These are phyloP conservation scores for Idaea straminata DNA, from an alignment of 2,888 invertebrate genomes.

Conservation along the genomic window DNA sequence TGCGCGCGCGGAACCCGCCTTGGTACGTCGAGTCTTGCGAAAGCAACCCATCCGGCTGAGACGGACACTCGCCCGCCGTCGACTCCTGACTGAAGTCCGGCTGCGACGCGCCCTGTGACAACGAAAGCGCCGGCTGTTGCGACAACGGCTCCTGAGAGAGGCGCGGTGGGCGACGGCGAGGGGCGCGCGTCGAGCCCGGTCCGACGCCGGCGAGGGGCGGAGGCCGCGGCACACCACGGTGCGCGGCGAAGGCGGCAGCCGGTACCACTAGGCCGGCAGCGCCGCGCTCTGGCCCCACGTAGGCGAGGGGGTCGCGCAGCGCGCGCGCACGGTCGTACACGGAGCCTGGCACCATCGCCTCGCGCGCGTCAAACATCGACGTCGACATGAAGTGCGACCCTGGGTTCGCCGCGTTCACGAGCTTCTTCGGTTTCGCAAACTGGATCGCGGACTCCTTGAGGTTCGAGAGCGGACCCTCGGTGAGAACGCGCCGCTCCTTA, in stretches of 20 bases:
- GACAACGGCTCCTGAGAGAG: conserved; percentile 86
- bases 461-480: conserved; percentile 98
- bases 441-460: conserved; percentile 97
- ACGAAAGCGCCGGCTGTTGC: conserved; percentile 84
- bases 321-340: conserved; percentile 92
- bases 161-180: conserved; percentile 62
- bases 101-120: conserved; percentile 87
- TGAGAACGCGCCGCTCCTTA: conserved; percentile 97
- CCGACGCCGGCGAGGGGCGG: conserved; percentile 82
- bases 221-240: conserved; percentile 86
- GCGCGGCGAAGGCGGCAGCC: conserved; percentile 93
- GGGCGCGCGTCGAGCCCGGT: conserved; percentile 68
- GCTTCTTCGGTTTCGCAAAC: conserved; percentile 97
- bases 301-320: conserved; percentile 94
- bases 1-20: conserved; percentile 84
- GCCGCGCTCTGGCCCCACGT: conserved; percentile 92
- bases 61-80: conserved; percentile 91
- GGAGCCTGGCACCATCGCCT: conserved; percentile 96
- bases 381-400: conserved; percentile 99
- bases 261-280: conserved; percentile 93
- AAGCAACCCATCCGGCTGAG: conserved; percentile 96
- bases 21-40: conserved; percentile 96
- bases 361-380: conserved; percentile 97
- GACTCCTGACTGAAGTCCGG: conserved; percentile 90
- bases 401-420: conserved; percentile 96